Conservation (phyloP, 2,113 vertebrate species). For the Sardina pilchardus region DNA sequence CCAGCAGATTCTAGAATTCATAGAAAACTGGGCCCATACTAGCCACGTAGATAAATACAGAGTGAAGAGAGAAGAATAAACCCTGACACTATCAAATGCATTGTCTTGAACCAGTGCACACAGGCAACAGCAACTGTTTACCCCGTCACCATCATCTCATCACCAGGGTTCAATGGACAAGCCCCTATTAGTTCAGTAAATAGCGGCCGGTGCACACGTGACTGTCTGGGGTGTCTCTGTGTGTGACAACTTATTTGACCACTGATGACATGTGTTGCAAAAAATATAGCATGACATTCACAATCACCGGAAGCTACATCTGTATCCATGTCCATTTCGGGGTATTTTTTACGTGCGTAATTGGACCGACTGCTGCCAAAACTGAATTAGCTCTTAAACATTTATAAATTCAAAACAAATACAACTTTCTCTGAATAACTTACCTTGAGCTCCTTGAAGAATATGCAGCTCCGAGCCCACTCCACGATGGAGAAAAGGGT, state of each 20-base stretch:
- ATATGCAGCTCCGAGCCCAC: constrained; percentile 88
- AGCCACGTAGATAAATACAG: neutral
- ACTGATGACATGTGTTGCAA: neutral
- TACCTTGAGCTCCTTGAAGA: constrained; percentile 93
- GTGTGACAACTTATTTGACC: neutral
- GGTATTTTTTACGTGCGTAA: neutral
- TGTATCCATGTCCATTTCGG: neutral
- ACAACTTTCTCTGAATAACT: constrained; percentile 25
- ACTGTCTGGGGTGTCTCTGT: neutral
- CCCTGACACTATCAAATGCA: too few relatives aligned
- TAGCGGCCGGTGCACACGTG: neutral
- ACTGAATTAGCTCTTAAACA: neutral
- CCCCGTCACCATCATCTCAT: constrained; percentile 44
- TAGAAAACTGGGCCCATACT: neutral
- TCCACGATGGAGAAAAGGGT: constrained; percentile 90
- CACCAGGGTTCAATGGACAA: neutral
- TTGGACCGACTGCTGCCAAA: neutral
- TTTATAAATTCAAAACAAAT: neutral
- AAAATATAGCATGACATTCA: neutral
- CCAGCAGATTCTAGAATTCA: too few relatives aligned
- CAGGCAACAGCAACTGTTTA: constrained; percentile 13
- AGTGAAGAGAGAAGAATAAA: neutral
- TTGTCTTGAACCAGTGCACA: too few relatives aligned
- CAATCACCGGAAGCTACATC: neutral
- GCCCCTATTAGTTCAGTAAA: constrained; percentile 6